Conservation (phyloP, 2,797 vertebrate species). For the Clarias platycephalus region DNA sequence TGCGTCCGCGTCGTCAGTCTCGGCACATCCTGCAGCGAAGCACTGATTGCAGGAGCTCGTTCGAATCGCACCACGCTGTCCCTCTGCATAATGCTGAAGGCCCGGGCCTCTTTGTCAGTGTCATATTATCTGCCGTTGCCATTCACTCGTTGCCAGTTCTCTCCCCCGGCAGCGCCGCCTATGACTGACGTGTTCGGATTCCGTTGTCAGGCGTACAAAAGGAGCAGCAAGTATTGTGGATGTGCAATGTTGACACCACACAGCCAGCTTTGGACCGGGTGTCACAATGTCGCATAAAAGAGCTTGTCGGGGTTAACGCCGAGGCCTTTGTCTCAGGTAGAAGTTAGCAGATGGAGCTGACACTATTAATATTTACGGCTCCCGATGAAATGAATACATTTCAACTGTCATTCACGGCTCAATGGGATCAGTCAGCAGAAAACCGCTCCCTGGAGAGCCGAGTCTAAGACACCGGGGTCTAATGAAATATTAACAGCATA, state of each 20-base stretch:
- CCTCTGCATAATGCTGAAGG: conserved; percentile 40
- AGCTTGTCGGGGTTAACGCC: conserved; percentile 49
- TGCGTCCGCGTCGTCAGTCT: background rate
- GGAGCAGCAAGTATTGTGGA: conserved; percentile 38
- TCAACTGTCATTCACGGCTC: conserved; percentile 55
- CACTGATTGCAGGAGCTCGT: conserved; percentile 31
- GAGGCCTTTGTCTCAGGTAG: conserved; percentile 57
- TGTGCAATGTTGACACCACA: conserved; percentile 54
- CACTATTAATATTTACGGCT: conserved; percentile 62
- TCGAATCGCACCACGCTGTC: conserved; percentile 28
- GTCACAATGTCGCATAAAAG: conserved; percentile 53
- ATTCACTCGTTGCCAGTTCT: conserved; percentile 38
- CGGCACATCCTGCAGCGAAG: conserved; percentile 1
- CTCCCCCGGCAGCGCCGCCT: conserved; percentile 41
- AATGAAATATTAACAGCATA: conserved; percentile 59
- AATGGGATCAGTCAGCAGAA: conserved; percentile 55
- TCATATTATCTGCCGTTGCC: conserved; percentile 38
- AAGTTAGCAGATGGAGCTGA: conserved; percentile 58
- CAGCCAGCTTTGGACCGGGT: conserved; percentile 47
- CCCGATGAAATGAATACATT: conserved; percentile 60
- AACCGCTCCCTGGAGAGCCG: conserved; percentile 50
- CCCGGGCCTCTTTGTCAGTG: conserved; percentile 44
- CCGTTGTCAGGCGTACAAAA: conserved; percentile 54
- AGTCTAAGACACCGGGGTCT: conserved; percentile 42
- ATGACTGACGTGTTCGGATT: conserved; percentile 52